Percentiles rank a stretch among this genome's conserved stretches.
phyloP scores from a whole-genome alignment of 2,888 invertebrate genomes.

The Orchesella flavescens region DNA sequence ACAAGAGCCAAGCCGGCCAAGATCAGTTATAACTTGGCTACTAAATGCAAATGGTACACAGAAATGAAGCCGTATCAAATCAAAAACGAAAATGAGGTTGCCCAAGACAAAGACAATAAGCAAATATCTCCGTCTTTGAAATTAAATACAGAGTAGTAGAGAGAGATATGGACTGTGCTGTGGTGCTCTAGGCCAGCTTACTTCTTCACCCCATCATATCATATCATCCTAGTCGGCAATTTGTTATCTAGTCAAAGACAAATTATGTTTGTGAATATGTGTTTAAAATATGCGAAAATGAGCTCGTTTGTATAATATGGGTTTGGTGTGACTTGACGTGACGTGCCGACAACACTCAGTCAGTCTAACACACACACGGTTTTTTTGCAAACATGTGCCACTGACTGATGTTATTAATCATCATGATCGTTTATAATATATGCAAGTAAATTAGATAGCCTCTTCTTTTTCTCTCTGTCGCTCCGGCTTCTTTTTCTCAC shows the following conservation, averaged over 20 bases:
- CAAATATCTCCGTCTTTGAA: too few relatives aligned
- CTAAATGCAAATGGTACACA: background rate
- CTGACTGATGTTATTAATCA: conserved; percentile 47
- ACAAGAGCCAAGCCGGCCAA: background rate
- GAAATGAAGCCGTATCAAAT: background rate
- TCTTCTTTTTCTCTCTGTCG: background rate
- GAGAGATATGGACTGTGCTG: too few relatives aligned
- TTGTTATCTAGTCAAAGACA: too few relatives aligned
- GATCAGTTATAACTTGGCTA: background rate
- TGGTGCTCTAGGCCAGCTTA: too few relatives aligned
- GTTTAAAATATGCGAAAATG: too few relatives aligned
- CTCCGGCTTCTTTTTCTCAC: background rate
- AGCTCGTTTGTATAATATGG: background rate
- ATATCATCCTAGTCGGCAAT: too few relatives aligned
- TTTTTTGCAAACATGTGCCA: conserved; percentile 43
- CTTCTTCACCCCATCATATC: too few relatives aligned
- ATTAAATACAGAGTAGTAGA: too few relatives aligned
- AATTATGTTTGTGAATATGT: too few relatives aligned
- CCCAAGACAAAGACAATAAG: too few relatives aligned
- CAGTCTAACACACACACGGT: background rate
- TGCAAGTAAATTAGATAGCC: background rate
- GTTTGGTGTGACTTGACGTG: conserved; percentile 27
- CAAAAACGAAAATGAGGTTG: too few relatives aligned
- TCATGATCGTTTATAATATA: background rate
- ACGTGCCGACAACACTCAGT: conserved; percentile 25